A percentile compares a stretch with the other conserved stretches of the same genome.
These are phyloP conservation scores for Macquaria ambigua DNA, from an alignment of 2,113 vertebrate genomes.

Conservation along the genomic window DNA sequence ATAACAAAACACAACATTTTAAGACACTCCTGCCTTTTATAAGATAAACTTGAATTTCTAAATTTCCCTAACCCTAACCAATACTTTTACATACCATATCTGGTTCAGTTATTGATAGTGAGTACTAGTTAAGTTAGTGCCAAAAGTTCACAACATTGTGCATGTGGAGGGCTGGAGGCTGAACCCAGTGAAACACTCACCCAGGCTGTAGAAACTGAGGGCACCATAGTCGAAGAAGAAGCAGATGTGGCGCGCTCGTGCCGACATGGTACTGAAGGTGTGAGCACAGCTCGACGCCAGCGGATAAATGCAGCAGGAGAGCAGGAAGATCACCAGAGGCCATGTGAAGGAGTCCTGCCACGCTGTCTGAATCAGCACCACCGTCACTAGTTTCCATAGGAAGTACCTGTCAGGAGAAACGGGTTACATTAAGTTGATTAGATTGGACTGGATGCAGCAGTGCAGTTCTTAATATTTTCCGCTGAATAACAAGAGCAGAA, in stretches of 20 bases:
- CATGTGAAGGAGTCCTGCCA: slow-evolving; percentile 83
- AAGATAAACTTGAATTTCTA: too few relatives aligned
- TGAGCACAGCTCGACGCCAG: slow-evolving; percentile 91
- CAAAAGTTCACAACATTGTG: background rate
- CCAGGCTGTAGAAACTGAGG: slow-evolving; percentile 89
- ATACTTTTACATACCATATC: too few relatives aligned
- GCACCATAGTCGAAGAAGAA: slow-evolving; percentile 92
- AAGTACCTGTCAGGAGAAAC: slow-evolving; percentile 86
- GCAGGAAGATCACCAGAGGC: slow-evolving; percentile 87
- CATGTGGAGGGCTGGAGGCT: background rate
- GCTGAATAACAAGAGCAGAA: background rate
- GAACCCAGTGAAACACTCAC: slow-evolving; percentile 72
- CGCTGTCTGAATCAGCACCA: slow-evolving; percentile 76
- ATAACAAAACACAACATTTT: too few relatives aligned
- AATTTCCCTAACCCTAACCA: too few relatives aligned
- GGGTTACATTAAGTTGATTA: background rate
- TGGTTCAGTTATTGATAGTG: background rate
- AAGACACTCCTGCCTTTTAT: background rate
- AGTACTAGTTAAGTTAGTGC: background rate
- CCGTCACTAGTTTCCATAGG: slow-evolving; percentile 84
- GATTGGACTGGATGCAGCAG: background rate
- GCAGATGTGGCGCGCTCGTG: slow-evolving; percentile 86
- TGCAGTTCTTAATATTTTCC: background rate
- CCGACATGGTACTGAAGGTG: slow-evolving; percentile 90
- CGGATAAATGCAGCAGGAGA: slow-evolving; percentile 89